Evolutionary conservation across 2,888 invertebrate genomes (phyloP).

Genomic region (Pristionchus maxplancki): DNA sequence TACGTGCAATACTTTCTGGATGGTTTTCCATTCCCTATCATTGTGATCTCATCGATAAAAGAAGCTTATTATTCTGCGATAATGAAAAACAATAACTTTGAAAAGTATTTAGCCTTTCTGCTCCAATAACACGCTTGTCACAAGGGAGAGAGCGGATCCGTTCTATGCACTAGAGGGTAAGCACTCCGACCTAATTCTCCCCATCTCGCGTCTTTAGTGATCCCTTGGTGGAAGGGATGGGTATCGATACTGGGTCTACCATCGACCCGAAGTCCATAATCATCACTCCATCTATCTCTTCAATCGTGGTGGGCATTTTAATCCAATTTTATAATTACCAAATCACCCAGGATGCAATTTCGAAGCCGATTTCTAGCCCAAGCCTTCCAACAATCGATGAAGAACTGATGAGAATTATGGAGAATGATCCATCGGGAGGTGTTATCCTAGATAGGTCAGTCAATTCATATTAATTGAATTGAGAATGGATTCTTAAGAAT

Average conservation of each 20-base stretch:
- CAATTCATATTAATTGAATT: not conserved
- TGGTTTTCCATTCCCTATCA: not conserved
- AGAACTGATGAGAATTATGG: not conserved
- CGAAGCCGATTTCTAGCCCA: not conserved
- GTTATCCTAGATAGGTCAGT: slow-evolving; percentile 1
- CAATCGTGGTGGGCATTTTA: not conserved
- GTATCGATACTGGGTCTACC: not conserved
- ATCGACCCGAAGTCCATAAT: not conserved
- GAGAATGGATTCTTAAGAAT: not conserved
- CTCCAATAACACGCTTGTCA: no score
- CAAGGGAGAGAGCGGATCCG: no score
- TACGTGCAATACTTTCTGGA: slow-evolving; percentile 5
- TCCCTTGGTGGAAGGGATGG: slow-evolving; percentile 4
- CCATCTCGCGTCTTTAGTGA: not conserved
- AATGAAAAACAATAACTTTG: no score
- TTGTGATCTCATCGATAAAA: not conserved
- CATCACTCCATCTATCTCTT: not conserved
- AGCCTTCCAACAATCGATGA: slow-evolving; percentile 17
- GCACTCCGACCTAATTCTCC: slow-evolving; percentile 32
- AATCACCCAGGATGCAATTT: not conserved
- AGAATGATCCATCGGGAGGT: slow-evolving; percentile 32
- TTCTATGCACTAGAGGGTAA: slow-evolving; percentile 40
- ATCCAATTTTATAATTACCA: not conserved
- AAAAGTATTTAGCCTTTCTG: no score
- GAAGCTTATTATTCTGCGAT: no score